These are phyloP conservation scores for Hyles lineata DNA, from an alignment of 2,888 invertebrate species.

Conservation along the genomic window DNA sequence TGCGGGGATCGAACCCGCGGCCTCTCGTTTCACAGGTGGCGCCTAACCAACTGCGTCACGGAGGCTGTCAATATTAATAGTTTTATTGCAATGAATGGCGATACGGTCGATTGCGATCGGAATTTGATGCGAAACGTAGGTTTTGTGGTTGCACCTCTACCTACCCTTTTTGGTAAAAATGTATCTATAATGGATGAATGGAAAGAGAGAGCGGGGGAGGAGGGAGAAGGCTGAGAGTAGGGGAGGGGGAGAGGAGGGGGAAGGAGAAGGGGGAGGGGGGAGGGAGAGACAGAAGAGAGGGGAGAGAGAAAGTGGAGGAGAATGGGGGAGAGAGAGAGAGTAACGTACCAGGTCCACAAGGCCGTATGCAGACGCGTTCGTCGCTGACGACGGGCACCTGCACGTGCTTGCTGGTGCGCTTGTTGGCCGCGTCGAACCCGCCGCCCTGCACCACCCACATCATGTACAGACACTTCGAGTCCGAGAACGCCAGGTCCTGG, in stretches of 20 bases:
- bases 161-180: too few species aligned
- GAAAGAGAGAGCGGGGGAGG: background rate
- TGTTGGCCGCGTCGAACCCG: constrained; percentile 91
- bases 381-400: constrained; percentile 89
- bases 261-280: background rate
- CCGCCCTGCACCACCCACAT: constrained; percentile 95
- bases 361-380: constrained; percentile 92
- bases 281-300: too few species aligned
- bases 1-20: too few species aligned
- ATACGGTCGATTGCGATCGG: too few species aligned
- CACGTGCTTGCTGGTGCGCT: constrained; percentile 93
- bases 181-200: background rate
- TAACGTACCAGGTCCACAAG: constrained; percentile 89
- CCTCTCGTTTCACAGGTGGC: too few species aligned
- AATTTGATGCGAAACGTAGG: too few species aligned
- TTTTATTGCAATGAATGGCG: too few species aligned
- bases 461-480: constrained; percentile 92
- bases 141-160: too few species aligned
- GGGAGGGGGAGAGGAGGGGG: background rate
- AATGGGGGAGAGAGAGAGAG: background rate
- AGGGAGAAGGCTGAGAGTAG: background rate
- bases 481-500: constrained; percentile 92
- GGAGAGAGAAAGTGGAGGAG: background rate
- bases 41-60: too few species aligned
- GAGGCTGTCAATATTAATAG: too few species aligned